phyloP scores from a whole-genome alignment of 1,140 invertebrate species.

The Anastatus disparis region DNA sequence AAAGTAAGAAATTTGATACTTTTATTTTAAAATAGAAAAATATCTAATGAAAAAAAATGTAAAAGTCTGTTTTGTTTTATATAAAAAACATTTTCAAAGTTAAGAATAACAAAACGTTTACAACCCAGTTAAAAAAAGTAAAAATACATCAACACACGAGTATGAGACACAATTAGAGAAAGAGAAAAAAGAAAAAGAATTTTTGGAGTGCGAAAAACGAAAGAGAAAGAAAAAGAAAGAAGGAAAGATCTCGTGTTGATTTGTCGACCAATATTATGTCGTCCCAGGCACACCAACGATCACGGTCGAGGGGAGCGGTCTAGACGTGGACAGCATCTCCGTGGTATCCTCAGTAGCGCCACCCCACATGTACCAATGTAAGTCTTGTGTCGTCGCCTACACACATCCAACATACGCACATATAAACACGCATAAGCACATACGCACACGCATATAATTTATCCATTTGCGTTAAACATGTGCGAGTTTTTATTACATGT shows the following conservation, averaged over 20 bases:
- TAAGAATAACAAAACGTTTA: too few relatives aligned
- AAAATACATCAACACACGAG: too few relatives aligned
- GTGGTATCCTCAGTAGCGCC: constrained; percentile 76
- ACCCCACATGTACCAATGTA: constrained; percentile 84
- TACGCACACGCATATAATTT: too few relatives aligned
- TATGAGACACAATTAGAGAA: background rate
- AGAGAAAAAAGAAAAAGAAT: background rate
- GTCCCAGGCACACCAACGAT: constrained; percentile 74
- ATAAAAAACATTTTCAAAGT: too few relatives aligned
- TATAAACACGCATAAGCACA: too few relatives aligned
- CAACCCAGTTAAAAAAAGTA: too few relatives aligned
- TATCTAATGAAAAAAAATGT: too few relatives aligned
- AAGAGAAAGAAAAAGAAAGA: background rate
- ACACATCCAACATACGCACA: background rate
- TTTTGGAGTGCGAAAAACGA: background rate
- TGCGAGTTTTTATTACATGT: background rate
- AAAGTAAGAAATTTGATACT: too few relatives aligned
- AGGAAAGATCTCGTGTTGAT: background rate
- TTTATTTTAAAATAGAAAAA: too few relatives aligned
- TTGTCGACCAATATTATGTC: constrained; percentile 55
- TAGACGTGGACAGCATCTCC: constrained; percentile 80
- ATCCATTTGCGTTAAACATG: too few relatives aligned
- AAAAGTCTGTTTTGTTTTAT: too few relatives aligned
- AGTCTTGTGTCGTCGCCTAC: too few relatives aligned
- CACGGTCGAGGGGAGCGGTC: constrained; percentile 72